Conservation (phyloP, 2,797 vertebrate genomes). For the Pyrocephalus nanus region DNA sequence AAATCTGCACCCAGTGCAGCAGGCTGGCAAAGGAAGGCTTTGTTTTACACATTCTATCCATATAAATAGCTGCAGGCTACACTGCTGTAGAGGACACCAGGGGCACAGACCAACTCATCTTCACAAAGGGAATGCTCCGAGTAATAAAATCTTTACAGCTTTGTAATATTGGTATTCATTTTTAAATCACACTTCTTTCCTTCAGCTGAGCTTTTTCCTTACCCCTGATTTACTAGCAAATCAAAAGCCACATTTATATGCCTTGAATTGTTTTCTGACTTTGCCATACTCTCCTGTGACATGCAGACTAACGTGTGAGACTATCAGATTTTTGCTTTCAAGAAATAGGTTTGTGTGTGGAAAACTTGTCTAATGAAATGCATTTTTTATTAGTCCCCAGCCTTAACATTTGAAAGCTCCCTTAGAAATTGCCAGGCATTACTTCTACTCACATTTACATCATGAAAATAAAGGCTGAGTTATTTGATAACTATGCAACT, state of each 20-base stretch:
- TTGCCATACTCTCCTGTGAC: background rate
- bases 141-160: background rate
- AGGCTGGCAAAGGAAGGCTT: conserved; percentile 5
- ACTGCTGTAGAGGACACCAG: background rate
- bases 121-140: background rate
- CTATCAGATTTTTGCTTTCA: background rate
- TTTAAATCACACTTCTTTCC: background rate
- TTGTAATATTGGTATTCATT: background rate
- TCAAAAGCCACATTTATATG: background rate
- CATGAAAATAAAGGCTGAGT: background rate
- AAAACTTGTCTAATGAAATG: background rate
- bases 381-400: background rate
- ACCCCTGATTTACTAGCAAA: background rate
- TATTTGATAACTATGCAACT: background rate
- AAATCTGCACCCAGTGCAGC: background rate
- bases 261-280: background rate
- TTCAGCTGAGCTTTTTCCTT: background rate
- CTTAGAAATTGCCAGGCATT: background rate
- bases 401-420: background rate
- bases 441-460: background rate
- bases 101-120: background rate
- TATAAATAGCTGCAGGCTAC: background rate
- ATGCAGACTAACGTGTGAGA: background rate
- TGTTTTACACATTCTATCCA: background rate
- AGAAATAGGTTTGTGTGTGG: background rate